These are phyloP conservation scores for Paradoxurus hermaphroditus DNA, from an alignment of 2,113 vertebrate genomes.

Conservation along the genomic window DNA sequence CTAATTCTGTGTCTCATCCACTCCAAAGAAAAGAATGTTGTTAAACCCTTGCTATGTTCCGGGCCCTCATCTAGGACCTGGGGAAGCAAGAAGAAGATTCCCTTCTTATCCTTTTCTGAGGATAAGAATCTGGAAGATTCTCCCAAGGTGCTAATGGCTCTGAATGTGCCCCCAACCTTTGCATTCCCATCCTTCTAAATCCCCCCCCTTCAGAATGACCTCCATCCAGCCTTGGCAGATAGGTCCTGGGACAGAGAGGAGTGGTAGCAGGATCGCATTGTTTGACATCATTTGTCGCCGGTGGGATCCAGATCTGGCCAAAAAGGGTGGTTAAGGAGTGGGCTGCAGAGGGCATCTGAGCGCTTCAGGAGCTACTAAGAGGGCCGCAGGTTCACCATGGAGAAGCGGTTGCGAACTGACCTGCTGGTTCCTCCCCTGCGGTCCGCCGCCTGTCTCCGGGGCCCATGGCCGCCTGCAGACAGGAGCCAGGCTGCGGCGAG, in stretches of 20 bases:
- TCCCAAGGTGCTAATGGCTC: slow-evolving; percentile 31
- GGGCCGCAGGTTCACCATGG: slow-evolving; percentile 74
- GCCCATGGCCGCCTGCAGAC: slow-evolving; percentile 64
- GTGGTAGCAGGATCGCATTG: not conserved
- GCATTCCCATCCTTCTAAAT: not conserved
- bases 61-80: not conserved
- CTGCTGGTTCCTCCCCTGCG: slow-evolving; percentile 56
- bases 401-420: slow-evolving; percentile 78
- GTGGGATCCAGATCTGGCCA: slow-evolving; percentile 38
- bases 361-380: slow-evolving; percentile 76
- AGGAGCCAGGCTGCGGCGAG: slow-evolving; percentile 76
- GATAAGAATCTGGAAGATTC: slow-evolving; percentile 67
- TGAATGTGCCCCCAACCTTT: not conserved
- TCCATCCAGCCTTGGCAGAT: not conserved
- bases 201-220: not conserved
- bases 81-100: not conserved
- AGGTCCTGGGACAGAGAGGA: slow-evolving; percentile 29
- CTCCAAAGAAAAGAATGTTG: not conserved
- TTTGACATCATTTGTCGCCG: slow-evolving; percentile 45
- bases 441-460: slow-evolving; percentile 54
- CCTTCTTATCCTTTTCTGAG: not conserved
- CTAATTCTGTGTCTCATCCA: slow-evolving; percentile 54
- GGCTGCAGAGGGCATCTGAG: slow-evolving; percentile 73
- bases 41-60: not conserved
- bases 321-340: slow-evolving; percentile 75